phyloP scores from a whole-genome alignment of 2,888 invertebrate genomes.

The Pimpla rufipes region DNA sequence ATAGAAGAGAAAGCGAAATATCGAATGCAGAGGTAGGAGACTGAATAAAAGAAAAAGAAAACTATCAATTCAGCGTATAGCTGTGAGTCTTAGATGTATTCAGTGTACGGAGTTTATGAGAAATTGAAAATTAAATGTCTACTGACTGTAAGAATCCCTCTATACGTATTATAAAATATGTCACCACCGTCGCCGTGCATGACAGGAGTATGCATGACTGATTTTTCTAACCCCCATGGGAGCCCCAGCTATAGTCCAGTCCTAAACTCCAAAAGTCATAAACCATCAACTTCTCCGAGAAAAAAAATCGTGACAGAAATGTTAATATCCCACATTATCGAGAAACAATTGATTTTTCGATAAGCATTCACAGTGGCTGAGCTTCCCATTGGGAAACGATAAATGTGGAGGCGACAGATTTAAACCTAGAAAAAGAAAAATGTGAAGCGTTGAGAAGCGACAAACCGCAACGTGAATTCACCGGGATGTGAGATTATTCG shows the following conservation, averaged over 20 bases:
- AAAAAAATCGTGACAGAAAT: too few species aligned
- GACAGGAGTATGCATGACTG: too few species aligned
- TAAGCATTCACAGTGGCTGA: neutral
- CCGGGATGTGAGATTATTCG: constrained; percentile 7
- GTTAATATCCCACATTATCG: too few species aligned
- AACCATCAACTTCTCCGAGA: too few species aligned
- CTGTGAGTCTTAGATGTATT: neutral
- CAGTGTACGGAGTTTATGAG: neutral
- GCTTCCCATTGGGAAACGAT: neutral
- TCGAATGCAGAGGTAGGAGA: neutral
- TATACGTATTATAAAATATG: neutral
- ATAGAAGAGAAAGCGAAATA: neutral
- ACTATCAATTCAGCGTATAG: neutral
- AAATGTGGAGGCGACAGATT: neutral
- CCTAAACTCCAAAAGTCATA: too few species aligned
- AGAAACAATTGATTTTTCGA: too few species aligned
- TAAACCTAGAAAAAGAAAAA: neutral
- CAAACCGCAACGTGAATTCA: constrained; percentile 20
- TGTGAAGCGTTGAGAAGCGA: neutral
- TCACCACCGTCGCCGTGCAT: too few species aligned
- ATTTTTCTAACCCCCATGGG: too few species aligned
- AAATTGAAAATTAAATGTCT: neutral
- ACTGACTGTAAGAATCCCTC: neutral
- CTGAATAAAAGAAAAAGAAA: constrained; percentile 20
- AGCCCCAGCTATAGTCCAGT: neutral